These are phyloP conservation scores for Nansenia antarctica DNA, from an alignment of 2,113 vertebrate genomes.

Conservation along the genomic window DNA sequence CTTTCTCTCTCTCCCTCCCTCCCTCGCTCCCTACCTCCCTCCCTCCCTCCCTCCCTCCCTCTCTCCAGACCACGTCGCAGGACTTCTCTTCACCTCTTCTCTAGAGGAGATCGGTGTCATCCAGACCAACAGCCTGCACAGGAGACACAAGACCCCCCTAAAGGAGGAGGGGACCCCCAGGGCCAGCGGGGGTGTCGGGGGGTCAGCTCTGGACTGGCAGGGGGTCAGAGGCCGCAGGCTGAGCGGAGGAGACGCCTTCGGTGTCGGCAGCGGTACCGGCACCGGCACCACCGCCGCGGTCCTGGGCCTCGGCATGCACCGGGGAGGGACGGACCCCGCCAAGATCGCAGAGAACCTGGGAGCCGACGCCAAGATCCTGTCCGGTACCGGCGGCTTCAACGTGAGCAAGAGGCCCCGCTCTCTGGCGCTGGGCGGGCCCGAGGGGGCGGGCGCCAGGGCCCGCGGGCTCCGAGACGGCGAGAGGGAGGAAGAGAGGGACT, in stretches of 20 bases:
- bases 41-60: not conserved
- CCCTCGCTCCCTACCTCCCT: not conserved
- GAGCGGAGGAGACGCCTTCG: constrained; percentile 78
- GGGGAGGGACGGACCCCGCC: constrained; percentile 60
- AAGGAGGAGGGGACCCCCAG: constrained; percentile 76
- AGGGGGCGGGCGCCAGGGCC: constrained; percentile 37
- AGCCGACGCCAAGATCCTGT: constrained; percentile 61
- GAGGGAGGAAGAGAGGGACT: constrained; percentile 67
- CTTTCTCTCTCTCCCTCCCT: not conserved
- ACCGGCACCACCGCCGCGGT: constrained; percentile 52
- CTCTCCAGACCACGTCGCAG: constrained; percentile 68
- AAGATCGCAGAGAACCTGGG: constrained; percentile 62
- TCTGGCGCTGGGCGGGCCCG: constrained; percentile 66
- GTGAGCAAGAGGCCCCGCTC: constrained; percentile 73
- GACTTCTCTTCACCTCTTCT: constrained; percentile 82
- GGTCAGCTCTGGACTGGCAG: constrained; percentile 71
- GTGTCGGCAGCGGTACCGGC: constrained; percentile 43
- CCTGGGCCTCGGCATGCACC: constrained; percentile 58
- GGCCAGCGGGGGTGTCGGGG: constrained; percentile 64
- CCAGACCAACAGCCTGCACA: constrained; percentile 74
- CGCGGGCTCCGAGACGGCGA: constrained; percentile 29
- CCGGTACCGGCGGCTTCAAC: constrained; percentile 30
- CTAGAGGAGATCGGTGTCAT: constrained; percentile 77
- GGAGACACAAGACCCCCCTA: constrained; percentile 78
- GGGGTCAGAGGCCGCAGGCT: constrained; percentile 70